Base-by-base conservation (phyloP, 53 echinoderm and acorn worm species). In the Echinarachnius parma region DNA sequence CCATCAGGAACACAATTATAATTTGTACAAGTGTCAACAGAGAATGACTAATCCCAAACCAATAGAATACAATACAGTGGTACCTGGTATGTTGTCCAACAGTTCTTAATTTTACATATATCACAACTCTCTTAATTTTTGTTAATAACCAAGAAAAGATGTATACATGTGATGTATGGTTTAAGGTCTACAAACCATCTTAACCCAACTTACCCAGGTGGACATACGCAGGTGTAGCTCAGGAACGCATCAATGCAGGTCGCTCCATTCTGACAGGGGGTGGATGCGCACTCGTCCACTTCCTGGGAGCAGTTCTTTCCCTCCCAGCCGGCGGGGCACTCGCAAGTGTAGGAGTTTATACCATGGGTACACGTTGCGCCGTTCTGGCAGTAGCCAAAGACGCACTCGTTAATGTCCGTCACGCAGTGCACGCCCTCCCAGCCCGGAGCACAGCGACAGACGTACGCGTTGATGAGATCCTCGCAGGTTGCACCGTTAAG, bases 341-440 rank as follows among this genome's bases (percentile, higher is more conserved):
- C 18, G 56, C 96, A 96, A 29, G 78, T 64, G 67, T 91, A 96
- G 24, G 62, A 75, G 55, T 87, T 87, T 9, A 91, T 34, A 0
- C 87, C 90, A 21, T 96, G 91, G 60, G 72, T 76, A 60, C 96
- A 96, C 46, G 50, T 50, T 19, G 86, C 96, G 4, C 85, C 88
- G 39, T 96, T 96, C 34, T 53, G 81, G 60, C 96, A 96, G 46
- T 25, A 82, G 25, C 82, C 88, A 0, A 78, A 57, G 11, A 49
- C 79, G 39, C 96, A 96, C 57, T 96, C 96, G 28, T 96, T 60
- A 16, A 96, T 50, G 36, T 96, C 96, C 14, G 28, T 52, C 21
- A 61, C 46, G 59, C 96, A 96, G 28, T 30, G 84, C 9, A 21
- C 21, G n/a, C 96, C 96, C 79, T 91, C 91, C 96, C 96, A 96